Base-by-base conservation (phyloP, 2,888 invertebrate species). In the Meloe dianella region DNA sequence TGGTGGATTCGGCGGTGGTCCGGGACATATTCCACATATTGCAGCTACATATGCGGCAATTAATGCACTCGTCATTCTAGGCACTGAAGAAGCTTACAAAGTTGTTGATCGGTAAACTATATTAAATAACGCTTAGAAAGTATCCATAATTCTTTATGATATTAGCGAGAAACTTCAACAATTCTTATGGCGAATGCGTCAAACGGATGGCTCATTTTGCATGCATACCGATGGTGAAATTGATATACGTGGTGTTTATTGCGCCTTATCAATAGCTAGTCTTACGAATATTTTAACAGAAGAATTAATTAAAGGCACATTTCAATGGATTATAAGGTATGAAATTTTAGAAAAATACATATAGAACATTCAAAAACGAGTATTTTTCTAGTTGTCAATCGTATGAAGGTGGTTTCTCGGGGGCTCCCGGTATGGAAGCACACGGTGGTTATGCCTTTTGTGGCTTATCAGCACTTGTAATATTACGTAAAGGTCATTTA, bases 381-480 rank as follows among this genome's bases (percentile, higher is more conserved):
- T 5, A 12, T 4, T 17, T 41, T 41, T 41, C 61, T 74, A 90
- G 93, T 73, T 98, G 98, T 85, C 98, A 99, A 84, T 97, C 97
- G 0, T 99, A 98, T 85, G 99, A 99, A 85, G 99, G 99, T 56
- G 99, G 99, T 0, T 99, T 99, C 86, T 94, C 93, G 47, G 98
- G 97, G 0, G 92, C 88, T 73, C 96, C 96, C 0, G 96, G 95
- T 9, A 90, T 96, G 89, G 99, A 99, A 84, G 98, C 99, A 7
- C 99, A 99, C 85, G 99, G 99, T 2, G 99, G 99, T n/a, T 99
- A 99, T 84, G 92, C 98, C 0, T 99, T 96, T 84, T 99, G 99
- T 87, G 98, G 95, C 0, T 88, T 98, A 70, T 97, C 98, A 62
- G 89, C 95, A 0, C 86, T 99, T 57, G 90, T 93, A 3, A 85